phyloP scores from a whole-genome alignment of 2,888 invertebrate species.

The Calephelis perditalis region DNA sequence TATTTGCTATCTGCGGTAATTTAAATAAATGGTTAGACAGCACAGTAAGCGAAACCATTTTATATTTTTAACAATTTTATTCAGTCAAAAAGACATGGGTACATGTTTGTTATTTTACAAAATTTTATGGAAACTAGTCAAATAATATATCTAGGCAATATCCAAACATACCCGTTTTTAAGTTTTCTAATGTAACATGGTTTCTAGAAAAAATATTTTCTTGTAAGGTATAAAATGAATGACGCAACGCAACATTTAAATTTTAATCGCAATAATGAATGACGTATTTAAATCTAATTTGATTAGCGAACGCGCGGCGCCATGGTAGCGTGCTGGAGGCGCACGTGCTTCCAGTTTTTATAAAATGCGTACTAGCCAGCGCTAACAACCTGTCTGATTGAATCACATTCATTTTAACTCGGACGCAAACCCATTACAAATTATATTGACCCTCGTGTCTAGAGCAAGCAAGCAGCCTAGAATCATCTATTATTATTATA shows the following conservation, averaged over 20 bases:
- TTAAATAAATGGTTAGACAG: no score
- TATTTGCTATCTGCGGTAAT: no score
- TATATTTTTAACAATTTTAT: no score
- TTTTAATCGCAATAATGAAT: conserved; percentile 8
- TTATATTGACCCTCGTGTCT: conserved; percentile 16
- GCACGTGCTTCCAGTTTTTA: conserved; percentile 27
- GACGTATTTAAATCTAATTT: conserved; percentile 22
- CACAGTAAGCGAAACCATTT: no score
- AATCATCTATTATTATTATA: conserved; percentile 4
- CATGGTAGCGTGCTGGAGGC: conserved; percentile 29
- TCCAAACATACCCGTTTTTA: no score
- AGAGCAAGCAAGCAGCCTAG: neutral
- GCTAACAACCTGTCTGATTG: conserved; percentile 24
- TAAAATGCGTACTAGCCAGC: conserved; percentile 22
- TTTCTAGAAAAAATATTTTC: no score
- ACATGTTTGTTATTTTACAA: no score
- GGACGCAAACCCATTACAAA: conserved; percentile 32
- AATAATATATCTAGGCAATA: no score
- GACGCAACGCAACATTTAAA: conserved; percentile 16
- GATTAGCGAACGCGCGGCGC: conserved; percentile 34
- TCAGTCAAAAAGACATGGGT: no score
- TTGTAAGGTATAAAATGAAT: conserved; percentile 1
- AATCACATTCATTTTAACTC: conserved; percentile 30
- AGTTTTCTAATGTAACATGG: no score
- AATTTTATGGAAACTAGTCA: no score